Base-by-base conservation (phyloP, 2,888 invertebrate species). In the Nemurella pictetii region DNA sequence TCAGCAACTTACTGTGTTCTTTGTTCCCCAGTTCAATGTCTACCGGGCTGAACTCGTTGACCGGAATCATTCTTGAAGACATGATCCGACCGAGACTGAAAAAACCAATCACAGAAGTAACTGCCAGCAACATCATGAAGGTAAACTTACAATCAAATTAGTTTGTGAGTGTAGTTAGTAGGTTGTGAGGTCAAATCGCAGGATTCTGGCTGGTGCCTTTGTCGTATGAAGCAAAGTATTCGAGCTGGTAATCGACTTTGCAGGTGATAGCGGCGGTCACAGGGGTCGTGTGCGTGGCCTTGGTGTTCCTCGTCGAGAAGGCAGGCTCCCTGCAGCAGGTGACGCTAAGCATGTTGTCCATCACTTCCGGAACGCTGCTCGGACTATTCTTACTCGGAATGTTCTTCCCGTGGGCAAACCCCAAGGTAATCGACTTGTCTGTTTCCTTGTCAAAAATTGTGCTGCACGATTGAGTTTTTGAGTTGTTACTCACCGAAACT, bases 51-150 rank as follows among this genome's bases (percentile, higher is more conserved):
- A 96, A 96, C 88, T 96, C 96, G 0, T 94, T 96, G 94, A 93
- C 96, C 0, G 96, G 95, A 9, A 95, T 96, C 0, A 94, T 96
- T 74, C 92, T 95, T 55, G 95, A 96, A 90, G 96, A 96, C 89
- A 93, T 96, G 88, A 93, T 95, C 88, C 95, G 94, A 87, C 95
- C 95, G 0, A 92, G 93, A 87, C 90, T 93, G 83, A 93, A 92
- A 86, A 92, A 92, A 87, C 94, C 94, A 0, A 91, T 95, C 84
- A 92, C 94, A 0, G 94, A 95, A 88, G 91, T 91, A 5, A 93
- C 92, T 72, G 94, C 94, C 0, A 94, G 94, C 88, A 92, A 94
- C 28, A 91, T 94, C 55, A 95, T 95, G 94, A 95, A 95, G 80
- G 32, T 55, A 55, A 20, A n/a, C n/a, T n/a, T n/a, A n/a, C n/a